Evolutionary conservation across 2,888 invertebrate genomes (phyloP).

Genomic region (Odontothrips loti): DNA sequence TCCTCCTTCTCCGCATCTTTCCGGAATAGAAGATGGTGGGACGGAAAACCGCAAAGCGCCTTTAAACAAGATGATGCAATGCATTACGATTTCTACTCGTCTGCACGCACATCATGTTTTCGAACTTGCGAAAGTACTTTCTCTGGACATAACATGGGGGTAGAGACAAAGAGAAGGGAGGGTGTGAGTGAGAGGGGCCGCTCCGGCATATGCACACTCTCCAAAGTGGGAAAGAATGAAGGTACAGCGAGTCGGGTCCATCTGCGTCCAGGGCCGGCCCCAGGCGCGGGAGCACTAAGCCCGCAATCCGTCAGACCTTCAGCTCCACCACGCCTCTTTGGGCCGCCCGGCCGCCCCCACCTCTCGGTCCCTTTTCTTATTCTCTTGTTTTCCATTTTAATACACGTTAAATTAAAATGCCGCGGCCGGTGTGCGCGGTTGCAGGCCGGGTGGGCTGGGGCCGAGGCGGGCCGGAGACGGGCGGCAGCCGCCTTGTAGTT

Average conservation of each 20-base stretch:
- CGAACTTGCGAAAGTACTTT: too few relatives aligned
- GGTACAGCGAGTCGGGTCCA: not conserved
- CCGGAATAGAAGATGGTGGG: too few relatives aligned
- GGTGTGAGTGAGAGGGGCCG: too few relatives aligned
- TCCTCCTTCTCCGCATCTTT: not conserved
- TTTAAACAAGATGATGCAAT: too few relatives aligned
- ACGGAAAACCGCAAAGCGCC: too few relatives aligned
- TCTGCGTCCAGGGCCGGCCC: not conserved
- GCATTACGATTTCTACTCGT: too few relatives aligned
- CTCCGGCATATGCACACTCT: not conserved
- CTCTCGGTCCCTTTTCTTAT: not conserved
- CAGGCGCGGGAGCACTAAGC: not conserved
- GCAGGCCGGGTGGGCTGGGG: not conserved
- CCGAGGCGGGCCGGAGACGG: too few relatives aligned
- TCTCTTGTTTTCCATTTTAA: constrained; percentile 5
- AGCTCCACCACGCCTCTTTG: not conserved
- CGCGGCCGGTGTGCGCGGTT: not conserved
- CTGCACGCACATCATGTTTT: too few relatives aligned
- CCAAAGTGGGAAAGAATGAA: not conserved
- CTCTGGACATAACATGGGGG: too few relatives aligned
- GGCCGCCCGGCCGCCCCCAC: not conserved
- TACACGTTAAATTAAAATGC: constrained; percentile 1
- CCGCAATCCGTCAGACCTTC: not conserved
- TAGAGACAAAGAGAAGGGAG: too few relatives aligned
- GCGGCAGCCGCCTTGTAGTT: too few relatives aligned